Evolutionary conservation across 2,113 vertebrate genomes (phyloP).

Genomic region (Corythornis cristatus): DNA sequence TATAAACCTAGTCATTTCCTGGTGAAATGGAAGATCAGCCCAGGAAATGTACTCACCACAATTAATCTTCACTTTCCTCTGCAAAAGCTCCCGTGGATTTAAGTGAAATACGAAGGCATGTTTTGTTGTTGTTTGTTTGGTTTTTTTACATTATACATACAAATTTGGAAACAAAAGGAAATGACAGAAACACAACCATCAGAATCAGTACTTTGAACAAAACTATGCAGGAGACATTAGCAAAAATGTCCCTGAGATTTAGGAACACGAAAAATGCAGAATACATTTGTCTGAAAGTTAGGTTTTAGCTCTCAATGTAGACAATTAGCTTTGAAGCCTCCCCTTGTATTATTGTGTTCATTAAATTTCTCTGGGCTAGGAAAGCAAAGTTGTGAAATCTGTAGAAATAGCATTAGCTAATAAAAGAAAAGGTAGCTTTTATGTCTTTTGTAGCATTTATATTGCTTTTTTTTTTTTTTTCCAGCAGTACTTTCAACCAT

Average conservation of each 20-base stretch:
- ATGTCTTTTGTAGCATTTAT: neutral
- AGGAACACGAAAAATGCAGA: neutral
- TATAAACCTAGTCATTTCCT: neutral
- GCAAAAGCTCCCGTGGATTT: neutral
- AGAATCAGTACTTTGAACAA: neutral
- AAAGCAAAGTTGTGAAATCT: neutral
- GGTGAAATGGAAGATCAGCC: neutral
- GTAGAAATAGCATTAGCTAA: neutral
- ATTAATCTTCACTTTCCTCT: neutral
- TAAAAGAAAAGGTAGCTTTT: neutral
- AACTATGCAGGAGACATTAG: neutral
- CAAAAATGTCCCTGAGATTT: neutral
- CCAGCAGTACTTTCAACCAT: neutral
- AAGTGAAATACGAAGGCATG: neutral
- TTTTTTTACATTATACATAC: fast-evolving
- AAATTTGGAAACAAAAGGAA: neutral
- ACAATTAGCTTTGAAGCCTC: neutral
- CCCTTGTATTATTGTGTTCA: neutral
- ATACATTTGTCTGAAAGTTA: neutral
- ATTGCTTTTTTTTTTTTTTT: neutral
- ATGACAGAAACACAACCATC: neutral
- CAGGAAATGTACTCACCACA: neutral
- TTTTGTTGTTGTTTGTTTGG: too few species aligned
- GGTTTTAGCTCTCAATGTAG: neutral
- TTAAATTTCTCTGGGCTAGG: neutral